Base-by-base conservation (phyloP, 2,797 vertebrate species). In the Halcyon leucocephala region DNA sequence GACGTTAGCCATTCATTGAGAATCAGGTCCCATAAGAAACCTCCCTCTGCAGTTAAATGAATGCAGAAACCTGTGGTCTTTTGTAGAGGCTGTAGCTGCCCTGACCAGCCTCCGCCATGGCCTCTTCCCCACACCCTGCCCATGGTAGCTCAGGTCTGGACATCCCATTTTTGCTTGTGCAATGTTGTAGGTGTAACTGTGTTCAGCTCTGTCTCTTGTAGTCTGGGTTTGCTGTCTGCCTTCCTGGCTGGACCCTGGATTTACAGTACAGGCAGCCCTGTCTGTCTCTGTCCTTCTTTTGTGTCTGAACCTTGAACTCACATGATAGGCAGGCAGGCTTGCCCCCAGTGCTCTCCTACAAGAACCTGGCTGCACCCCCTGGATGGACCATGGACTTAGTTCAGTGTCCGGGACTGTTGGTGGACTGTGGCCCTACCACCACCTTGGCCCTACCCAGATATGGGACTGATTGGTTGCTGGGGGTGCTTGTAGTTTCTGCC, bases 181-280 rank as follows among this genome's bases (percentile, higher is more conserved):
- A 12, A 20, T 41, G 0, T 0, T 83, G 48, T 29, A 11, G 0
- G 3, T 65, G 8, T 26, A 29, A 22, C 35, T 74, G 37, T 3
- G 3, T 66, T 52, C 62, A 35, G 8, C 44, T 90, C 48, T 62
- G 7, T 22, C 35, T 61, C 39, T 55, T 49, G 71, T 42, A 62
- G 35, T 7, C 42, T 0, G 0, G 20, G 10, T 72, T 69, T 14
- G 4, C 67, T 72, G 58, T 25, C 60, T 90, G 48, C 67, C 11
- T 42, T 73, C 21, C 69, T 85, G 79, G 7, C 0, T 0, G 42
- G n/a, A 58, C 42, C 55, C 54, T 80, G 39, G 60, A 42, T 55
- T 37, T n/a, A 4, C 1, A 1, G 31, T 46, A 3, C 1, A 10
- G 39, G 5, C 26, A 62, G 33, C 24, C 31, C 35, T 65, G 54